Evolutionary conservation across 1,140 invertebrate species (phyloP), one percentile per base, ranked within the genome.

Genomic region (Pseudomyrmex concolor): DNA sequence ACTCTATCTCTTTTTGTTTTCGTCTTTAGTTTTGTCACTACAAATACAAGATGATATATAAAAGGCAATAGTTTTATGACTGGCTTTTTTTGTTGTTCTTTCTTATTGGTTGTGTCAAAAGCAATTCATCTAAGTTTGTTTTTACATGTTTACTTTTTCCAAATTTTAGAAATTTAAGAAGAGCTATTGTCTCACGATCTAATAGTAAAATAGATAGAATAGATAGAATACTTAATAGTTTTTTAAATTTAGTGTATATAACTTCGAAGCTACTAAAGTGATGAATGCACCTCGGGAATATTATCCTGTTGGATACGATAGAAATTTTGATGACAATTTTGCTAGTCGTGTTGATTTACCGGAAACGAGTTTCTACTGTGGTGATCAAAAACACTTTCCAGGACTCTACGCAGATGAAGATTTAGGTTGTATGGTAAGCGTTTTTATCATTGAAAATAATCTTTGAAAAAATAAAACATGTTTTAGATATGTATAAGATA

Each of bases 261-360:
- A 91, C 89, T 68, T 93, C 70, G 86, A 90, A 86, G 78, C 95
- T 2, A 96, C 95, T 2, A 97, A 97, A 94, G 97, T 98, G 0
- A 98, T 97, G 97, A 98, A 98, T 91, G 97, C 97, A 0, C 97
- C 97, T 0, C 96, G 96, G 51, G 97, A 98, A 90, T 98, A 98
- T 92, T 98, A 98, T 91, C 97, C 97, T 0, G 96, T 97, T 8
- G 96, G 96, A 9, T 98, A 98, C 86, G 97, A 97, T 88, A 97
- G 97, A 92, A 97, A 98, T 89, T 98, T 97, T 86, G 97, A 98
- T 85, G 97, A 98, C 84, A 97, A 97, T 89, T 98, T 98, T 90
- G 96, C 96, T 34, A 97, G 97, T 10, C 96, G 97, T 86, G 97
- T 97, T 0, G 97, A 98, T 87, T 92, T 98, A 7, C 97, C 97